A percentile compares a stretch with the other conserved stretches of the same genome.
Evolutionary conservation across 2,888 invertebrate genomes (phyloP).

Genomic region (Caenorhabditis sp.): DNA sequence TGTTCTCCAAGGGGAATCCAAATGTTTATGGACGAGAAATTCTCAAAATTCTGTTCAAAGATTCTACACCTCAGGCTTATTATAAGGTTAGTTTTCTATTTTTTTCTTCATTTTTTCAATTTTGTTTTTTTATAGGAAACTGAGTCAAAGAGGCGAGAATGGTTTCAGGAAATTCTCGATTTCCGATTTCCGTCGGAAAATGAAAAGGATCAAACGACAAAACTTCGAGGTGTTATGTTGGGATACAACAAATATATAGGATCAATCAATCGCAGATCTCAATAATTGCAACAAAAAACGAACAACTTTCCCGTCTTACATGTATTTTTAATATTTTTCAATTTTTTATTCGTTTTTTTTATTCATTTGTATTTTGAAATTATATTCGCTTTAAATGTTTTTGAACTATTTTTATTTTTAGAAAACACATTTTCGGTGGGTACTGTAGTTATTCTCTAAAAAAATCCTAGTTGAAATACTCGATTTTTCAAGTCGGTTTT

Average conservation of each 20-base stretch:
- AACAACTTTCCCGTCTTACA: background rate
- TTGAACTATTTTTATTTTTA: no score
- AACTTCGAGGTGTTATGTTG: background rate
- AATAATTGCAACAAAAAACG: background rate
- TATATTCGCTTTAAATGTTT: background rate
- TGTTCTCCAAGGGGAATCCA: slow-evolving; percentile 38
- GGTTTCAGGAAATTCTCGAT: slow-evolving; percentile 58
- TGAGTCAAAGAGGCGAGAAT: slow-evolving; percentile 46
- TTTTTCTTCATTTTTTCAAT: background rate
- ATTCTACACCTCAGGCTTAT: slow-evolving; percentile 41
- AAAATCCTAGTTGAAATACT: no score
- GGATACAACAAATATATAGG: background rate
- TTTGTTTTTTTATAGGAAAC: slow-evolving; percentile 43
- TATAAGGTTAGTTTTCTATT: slow-evolving; percentile 40
- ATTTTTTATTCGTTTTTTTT: background rate
- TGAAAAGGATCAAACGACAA: background rate
- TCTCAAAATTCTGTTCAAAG: slow-evolving; percentile 45
- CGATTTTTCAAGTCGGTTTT: no score
- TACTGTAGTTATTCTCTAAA: no score
- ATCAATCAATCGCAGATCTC: background rate
- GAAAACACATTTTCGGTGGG: no score
- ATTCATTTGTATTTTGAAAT: background rate
- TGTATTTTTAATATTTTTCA: background rate
- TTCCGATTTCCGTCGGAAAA: slow-evolving; percentile 53
- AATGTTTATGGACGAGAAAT: slow-evolving; percentile 49